Conservation (phyloP, 2,113 vertebrate genomes). For the Albula goreensis region DNA sequence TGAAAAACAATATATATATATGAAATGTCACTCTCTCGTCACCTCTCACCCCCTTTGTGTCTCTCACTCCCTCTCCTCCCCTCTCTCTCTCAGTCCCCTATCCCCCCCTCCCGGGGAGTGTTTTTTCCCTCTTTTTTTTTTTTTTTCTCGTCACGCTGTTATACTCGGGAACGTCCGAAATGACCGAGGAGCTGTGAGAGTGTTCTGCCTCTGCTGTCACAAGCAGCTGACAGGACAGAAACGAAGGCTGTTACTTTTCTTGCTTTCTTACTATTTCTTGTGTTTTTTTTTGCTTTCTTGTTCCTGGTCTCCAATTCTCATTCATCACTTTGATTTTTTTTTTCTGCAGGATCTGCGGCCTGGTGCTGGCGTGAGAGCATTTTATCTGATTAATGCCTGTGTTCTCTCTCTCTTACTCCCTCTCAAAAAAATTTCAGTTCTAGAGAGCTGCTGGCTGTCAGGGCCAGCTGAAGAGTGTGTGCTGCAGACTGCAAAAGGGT, state of each 20-base stretch:
- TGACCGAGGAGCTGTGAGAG: neutral
- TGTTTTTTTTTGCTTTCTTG: neutral
- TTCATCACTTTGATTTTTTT: neutral
- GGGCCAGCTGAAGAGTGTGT: too few relatives aligned
- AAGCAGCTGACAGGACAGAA: slow-evolving; percentile 5
- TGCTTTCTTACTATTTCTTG: neutral
- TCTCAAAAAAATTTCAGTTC: too few relatives aligned
- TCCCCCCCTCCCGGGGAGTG: neutral
- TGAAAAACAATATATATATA: neutral
- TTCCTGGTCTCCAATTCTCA: neutral
- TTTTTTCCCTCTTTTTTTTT: neutral
- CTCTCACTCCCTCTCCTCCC: neutral
- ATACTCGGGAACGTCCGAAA: neutral
- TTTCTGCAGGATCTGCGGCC: neutral
- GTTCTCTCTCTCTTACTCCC: neutral
- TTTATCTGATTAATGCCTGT: neutral
- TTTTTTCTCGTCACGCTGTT: neutral
- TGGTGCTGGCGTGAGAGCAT: neutral
- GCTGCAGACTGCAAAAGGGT: too few relatives aligned
- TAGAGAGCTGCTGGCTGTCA: too few relatives aligned
- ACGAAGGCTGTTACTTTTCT: neutral
- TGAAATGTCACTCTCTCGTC: neutral
- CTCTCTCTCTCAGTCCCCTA: neutral
- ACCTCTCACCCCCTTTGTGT: neutral
- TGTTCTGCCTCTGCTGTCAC: neutral